Evolutionary conservation across 2,113 vertebrate species (phyloP).

Genomic region (Oreotrochilus melanogaster): DNA sequence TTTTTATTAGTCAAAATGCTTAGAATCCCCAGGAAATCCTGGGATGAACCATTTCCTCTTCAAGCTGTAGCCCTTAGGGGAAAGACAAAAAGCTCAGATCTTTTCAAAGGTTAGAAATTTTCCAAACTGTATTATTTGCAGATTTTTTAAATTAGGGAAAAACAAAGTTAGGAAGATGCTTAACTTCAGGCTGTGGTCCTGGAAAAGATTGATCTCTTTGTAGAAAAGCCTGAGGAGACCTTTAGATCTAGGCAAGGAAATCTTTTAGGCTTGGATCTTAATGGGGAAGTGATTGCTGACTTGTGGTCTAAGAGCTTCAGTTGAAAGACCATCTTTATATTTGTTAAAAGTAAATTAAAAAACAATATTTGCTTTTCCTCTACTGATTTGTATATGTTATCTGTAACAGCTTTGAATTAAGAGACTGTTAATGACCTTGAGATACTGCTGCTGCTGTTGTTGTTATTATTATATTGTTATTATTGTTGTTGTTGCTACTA

Average conservation of each 20-base stretch:
- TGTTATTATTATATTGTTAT: background rate
- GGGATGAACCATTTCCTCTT: slow-evolving; percentile 72
- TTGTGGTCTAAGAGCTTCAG: background rate
- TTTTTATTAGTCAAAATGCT: slow-evolving; percentile 76
- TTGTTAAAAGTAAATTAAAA: background rate
- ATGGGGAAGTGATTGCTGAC: background rate
- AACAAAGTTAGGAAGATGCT: slow-evolving; percentile 35
- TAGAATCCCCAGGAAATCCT: slow-evolving; percentile 76
- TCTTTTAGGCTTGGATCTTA: slow-evolving; percentile 26
- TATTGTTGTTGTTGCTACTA: background rate
- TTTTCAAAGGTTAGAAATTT: slow-evolving; percentile 61
- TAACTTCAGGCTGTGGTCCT: background rate
- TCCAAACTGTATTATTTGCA: slow-evolving; percentile 57
- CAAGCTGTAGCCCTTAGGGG: slow-evolving; percentile 29
- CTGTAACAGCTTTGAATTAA: background rate
- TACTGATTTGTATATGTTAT: background rate
- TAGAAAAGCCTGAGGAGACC: slow-evolving; percentile 26
- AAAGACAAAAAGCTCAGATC: slow-evolving; percentile 36
- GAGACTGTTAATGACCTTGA: background rate
- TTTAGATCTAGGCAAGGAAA: slow-evolving; percentile 38
- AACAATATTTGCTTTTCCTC: background rate
- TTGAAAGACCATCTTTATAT: background rate
- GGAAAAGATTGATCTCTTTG: slow-evolving; percentile 19
- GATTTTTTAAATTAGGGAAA: slow-evolving; percentile 68
- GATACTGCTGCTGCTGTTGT: background rate